phyloP scores from a whole-genome alignment of 1,140 invertebrate genomes.

The Calephelis nemesis region DNA sequence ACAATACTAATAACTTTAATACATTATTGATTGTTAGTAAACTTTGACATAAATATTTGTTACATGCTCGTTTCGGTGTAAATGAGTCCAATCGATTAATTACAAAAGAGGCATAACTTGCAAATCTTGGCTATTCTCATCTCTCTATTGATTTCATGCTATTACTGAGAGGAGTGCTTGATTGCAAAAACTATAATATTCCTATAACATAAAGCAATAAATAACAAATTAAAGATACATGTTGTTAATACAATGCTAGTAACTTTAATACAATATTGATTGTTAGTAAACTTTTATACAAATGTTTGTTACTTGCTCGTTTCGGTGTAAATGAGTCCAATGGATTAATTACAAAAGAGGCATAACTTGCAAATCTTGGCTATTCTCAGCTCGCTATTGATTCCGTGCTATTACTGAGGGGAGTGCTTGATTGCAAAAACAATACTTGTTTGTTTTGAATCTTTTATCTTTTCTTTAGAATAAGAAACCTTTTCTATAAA shows the following conservation, averaged over 20 bases:
- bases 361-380: conserved; percentile 14
- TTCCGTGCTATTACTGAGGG: conserved; percentile 7
- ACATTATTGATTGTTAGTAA: too few species aligned
- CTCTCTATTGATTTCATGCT: conserved; percentile 2
- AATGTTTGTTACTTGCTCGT: not conserved
- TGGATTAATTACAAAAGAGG: conserved; percentile 14
- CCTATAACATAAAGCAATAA: too few species aligned
- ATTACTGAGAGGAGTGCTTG: conserved; percentile 8
- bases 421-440: conserved; percentile 14
- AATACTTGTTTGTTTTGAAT: conserved; percentile 11
- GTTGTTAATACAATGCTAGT: too few species aligned
- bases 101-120: conserved; percentile 15
- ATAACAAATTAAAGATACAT: too few species aligned
- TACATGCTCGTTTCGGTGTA: not conserved
- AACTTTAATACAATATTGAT: too few species aligned
- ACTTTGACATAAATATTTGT: not conserved
- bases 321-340: not conserved
- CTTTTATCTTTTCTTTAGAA: conserved; percentile 10
- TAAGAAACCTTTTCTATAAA: not conserved
- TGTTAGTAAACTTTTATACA: not conserved
- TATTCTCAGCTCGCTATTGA: conserved; percentile 14
- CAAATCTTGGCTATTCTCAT: conserved; percentile 13
- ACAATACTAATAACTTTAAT: too few species aligned
- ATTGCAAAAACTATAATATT: conserved; percentile 14
- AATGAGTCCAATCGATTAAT: not conserved